These are phyloP conservation scores for Hoplostethus mediterraneus DNA, from an alignment of 2,797 vertebrate species.

Conservation along the genomic window DNA sequence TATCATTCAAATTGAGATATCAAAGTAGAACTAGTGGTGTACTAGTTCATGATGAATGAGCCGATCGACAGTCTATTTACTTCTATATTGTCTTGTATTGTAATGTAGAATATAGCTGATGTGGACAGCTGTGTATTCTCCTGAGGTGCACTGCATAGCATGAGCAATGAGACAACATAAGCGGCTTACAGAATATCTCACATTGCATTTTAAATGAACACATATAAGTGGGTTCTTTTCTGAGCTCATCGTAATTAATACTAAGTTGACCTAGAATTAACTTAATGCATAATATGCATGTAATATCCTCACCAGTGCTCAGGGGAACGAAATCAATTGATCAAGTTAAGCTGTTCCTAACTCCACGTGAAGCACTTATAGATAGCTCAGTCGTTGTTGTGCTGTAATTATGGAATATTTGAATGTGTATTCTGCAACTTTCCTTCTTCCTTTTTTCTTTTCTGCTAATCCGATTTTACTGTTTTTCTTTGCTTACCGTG, in stretches of 20 bases:
- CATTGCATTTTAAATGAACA: constrained; percentile 62
- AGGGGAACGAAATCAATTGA: constrained; percentile 70
- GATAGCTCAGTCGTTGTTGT: constrained; percentile 66
- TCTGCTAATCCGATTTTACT: constrained; percentile 67
- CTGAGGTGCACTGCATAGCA: constrained; percentile 34
- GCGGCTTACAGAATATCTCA: constrained; percentile 37
- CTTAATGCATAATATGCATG: constrained; percentile 78
- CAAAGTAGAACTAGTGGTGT: constrained; percentile 46
- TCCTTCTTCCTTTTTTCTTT: constrained; percentile 43
- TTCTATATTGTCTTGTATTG: constrained; percentile 37
- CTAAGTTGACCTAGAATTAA: constrained; percentile 73
- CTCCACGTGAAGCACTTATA: constrained; percentile 61
- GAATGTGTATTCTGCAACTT: constrained; percentile 28
- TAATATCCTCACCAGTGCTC: constrained; percentile 68
- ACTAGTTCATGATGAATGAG: constrained; percentile 55
- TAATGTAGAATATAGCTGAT: constrained; percentile 41
- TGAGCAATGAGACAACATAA: constrained; percentile 52
- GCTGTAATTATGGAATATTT: constrained; percentile 65
- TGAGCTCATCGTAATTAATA: constrained; percentile 70
- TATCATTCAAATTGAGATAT: constrained; percentile 38
- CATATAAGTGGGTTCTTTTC: constrained; percentile 51
- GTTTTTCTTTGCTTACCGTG: constrained; percentile 71
- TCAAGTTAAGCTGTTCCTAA: constrained; percentile 71
- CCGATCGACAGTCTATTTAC: constrained; percentile 45
- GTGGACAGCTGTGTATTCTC: constrained; percentile 63